Evolutionary conservation across 2,888 invertebrate genomes (phyloP).

Genomic region (Zeuzera pyrina): DNA sequence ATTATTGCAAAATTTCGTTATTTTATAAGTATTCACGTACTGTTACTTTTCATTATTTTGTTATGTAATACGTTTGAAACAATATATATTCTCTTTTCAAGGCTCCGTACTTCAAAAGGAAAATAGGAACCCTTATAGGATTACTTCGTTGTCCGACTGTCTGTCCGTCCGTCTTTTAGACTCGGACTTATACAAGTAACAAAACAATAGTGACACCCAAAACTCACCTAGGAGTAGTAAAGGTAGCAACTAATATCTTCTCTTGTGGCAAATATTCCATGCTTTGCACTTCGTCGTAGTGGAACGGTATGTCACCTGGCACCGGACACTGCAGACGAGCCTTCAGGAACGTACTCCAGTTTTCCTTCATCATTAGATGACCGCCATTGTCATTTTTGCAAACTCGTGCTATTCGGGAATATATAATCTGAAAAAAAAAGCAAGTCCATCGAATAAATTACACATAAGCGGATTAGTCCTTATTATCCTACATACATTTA

Average conservation of each 20-base stretch:
- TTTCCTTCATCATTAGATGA: constrained; percentile 82
- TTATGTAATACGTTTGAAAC: too few species aligned
- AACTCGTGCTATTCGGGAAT: constrained; percentile 91
- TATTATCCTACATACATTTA: too few species aligned
- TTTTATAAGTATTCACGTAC: too few species aligned
- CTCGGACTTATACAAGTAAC: background rate
- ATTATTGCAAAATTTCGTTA: too few species aligned
- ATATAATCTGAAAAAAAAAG: constrained; percentile 81
- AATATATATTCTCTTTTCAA: too few species aligned
- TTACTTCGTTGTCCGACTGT: too few species aligned
- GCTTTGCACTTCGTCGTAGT: constrained; percentile 91
- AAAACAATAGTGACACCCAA: background rate
- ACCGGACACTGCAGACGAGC: constrained; percentile 88
- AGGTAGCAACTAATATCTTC: constrained; percentile 86
- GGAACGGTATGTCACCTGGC: constrained; percentile 89
- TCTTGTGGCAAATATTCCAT: constrained; percentile 84
- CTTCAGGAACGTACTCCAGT: constrained; percentile 94
- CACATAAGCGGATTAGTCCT: too few species aligned
- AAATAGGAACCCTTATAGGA: too few species aligned
- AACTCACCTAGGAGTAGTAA: constrained; percentile 83
- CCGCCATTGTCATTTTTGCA: constrained; percentile 94
- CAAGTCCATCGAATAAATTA: too few species aligned
- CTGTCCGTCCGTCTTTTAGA: background rate
- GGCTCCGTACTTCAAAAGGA: too few species aligned
- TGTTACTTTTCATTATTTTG: too few species aligned